A percentile compares a stretch with the other conserved stretches of the same genome.
Evolutionary conservation across 2,888 invertebrate species (phyloP).

Genomic region (Parochlus steinenii): DNA sequence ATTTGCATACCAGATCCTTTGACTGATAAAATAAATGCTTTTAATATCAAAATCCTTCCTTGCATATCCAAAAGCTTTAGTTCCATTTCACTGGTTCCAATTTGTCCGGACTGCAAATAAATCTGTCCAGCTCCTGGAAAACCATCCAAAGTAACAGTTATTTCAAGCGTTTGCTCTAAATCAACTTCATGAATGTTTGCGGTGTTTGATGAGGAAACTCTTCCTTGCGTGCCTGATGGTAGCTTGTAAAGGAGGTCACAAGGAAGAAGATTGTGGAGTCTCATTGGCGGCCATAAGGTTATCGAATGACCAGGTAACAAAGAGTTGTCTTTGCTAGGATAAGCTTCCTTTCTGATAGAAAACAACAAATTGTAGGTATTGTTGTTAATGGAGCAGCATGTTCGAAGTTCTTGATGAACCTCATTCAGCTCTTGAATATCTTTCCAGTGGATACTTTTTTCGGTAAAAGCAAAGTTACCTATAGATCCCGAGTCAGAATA

Average conservation of each 20-base stretch:
- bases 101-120: slow-evolving; percentile 31
- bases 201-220: slow-evolving; percentile 32
- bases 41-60: slow-evolving; percentile 56
- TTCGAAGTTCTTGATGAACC: slow-evolving; percentile 19
- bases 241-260: slow-evolving; percentile 53
- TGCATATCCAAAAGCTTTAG: slow-evolving; percentile 59
- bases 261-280: slow-evolving; percentile 77
- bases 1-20: slow-evolving; percentile 47
- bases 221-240: slow-evolving; percentile 27
- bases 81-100: slow-evolving; percentile 42
- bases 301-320: slow-evolving; percentile 70
- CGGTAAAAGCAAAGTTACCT: slow-evolving; percentile 23
- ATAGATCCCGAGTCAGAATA: slow-evolving; percentile 13
- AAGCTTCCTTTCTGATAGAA: slow-evolving; percentile 54
- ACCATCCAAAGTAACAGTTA: slow-evolving; percentile 67
- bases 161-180: slow-evolving; percentile 51
- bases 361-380: slow-evolving; percentile 23
- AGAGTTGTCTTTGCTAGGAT: slow-evolving; percentile 41
- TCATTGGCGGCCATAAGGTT: slow-evolving; percentile 65
- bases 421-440: slow-evolving; percentile 18
- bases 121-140: slow-evolving; percentile 58
- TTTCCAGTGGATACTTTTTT: slow-evolving; percentile 24
- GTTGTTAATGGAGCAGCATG: slow-evolving; percentile 22
- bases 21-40: slow-evolving; percentile 43
- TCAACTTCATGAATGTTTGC: slow-evolving; percentile 43